Evolutionary conservation across 2,888 invertebrate genomes (phyloP).

Genomic region (Actias luna): DNA sequence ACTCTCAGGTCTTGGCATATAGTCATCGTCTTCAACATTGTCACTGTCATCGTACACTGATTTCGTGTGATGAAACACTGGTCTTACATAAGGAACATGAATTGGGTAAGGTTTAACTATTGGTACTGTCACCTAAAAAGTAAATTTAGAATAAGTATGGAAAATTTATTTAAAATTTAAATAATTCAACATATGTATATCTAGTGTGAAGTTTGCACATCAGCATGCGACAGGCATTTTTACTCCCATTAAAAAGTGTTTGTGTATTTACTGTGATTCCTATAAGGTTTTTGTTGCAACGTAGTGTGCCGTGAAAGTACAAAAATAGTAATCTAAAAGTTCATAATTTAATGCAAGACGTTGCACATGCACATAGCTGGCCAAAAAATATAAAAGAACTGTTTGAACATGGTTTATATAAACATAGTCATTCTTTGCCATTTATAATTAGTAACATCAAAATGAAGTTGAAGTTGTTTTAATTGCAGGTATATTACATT

Average conservation of each 20-base stretch:
- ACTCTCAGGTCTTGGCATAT: conserved; percentile 54
- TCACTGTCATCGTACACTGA: conserved; percentile 54
- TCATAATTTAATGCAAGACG: too few species aligned
- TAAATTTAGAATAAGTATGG: background rate
- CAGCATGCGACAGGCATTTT: background rate
- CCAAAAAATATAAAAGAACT: too few species aligned
- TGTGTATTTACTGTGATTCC: background rate
- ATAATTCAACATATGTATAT: background rate
- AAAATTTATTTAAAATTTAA: background rate
- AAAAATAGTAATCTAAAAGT: too few species aligned
- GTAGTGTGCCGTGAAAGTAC: background rate
- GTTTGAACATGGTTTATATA: background rate
- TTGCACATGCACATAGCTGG: too few species aligned
- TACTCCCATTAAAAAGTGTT: background rate
- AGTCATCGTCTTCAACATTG: conserved; percentile 56
- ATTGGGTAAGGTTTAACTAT: conserved; percentile 89
- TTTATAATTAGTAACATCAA: too few species aligned
- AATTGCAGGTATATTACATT: too few species aligned
- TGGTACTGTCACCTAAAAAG: conserved; percentile 83
- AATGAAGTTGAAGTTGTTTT: too few species aligned
- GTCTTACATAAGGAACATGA: conserved; percentile 84
- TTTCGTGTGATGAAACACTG: conserved; percentile 74
- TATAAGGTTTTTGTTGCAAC: background rate
- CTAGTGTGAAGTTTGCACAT: background rate
- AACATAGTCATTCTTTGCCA: background rate